Conservation (phyloP, 2,113 vertebrate species). For the Lichenostomus cassidix region DNA sequence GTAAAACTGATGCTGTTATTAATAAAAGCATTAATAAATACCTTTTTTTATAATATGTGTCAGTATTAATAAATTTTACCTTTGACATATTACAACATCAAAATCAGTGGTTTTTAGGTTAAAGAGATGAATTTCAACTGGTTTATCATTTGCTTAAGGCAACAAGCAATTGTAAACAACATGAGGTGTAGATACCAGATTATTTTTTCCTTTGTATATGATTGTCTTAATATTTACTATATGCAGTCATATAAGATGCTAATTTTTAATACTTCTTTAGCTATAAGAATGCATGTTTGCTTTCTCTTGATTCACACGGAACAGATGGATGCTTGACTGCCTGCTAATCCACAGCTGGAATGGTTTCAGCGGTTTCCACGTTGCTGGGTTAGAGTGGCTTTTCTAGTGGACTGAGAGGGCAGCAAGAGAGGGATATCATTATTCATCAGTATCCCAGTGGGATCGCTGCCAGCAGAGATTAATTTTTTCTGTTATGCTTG, state of each 20-base stretch:
- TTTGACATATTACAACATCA: not conserved
- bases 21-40: no score
- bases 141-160: conserved; percentile 1
- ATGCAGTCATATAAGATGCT: conserved; percentile 55
- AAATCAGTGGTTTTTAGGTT: not conserved
- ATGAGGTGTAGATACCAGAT: not conserved
- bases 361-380: conserved; percentile 82
- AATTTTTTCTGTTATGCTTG: conserved; percentile 90
- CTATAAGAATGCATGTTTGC: conserved; percentile 77
- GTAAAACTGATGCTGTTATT: not conserved
- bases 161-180: conserved; percentile 20
- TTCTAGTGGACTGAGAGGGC: conserved; percentile 88
- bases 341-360: conserved; percentile 88
- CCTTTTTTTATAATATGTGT: no score
- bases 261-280: conserved; percentile 69
- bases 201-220: conserved; percentile 22
- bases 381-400: conserved; percentile 86
- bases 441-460: conserved; percentile 88
- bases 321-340: conserved; percentile 88
- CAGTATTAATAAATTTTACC: not conserved
- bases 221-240: conserved; percentile 35
- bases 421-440: conserved; percentile 87
- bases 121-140: not conserved
- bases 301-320: conserved; percentile 76
- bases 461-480: conserved; percentile 87